A percentile compares a stretch with the other conserved stretches of the same genome.
These are phyloP conservation scores for Lasiurus borealis DNA, from an alignment of 2,113 vertebrate genomes.

Conservation along the genomic window DNA sequence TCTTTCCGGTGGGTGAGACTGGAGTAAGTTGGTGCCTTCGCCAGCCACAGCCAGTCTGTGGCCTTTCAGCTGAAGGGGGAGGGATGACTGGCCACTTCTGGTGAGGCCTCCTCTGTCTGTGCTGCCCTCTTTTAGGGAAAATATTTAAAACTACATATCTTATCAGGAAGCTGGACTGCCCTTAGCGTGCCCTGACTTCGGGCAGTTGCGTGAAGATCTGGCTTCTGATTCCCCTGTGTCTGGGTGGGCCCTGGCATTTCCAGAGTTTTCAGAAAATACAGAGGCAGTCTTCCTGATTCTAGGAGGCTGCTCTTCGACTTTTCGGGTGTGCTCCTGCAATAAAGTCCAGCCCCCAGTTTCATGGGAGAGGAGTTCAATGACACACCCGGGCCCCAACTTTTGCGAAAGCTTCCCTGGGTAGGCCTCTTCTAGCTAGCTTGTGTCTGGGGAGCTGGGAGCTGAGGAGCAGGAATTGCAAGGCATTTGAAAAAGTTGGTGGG, in stretches of 20 bases:
- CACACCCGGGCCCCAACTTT: not conserved
- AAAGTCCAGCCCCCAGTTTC: not conserved
- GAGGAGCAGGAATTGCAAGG: not conserved
- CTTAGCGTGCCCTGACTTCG: no score
- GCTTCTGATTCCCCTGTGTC: fast-evolving
- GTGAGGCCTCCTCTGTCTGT: no score
- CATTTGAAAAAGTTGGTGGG: not conserved
- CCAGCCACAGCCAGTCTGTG: not conserved
- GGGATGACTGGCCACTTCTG: not conserved
- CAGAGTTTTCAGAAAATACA: not conserved
- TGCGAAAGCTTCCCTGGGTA: not conserved
- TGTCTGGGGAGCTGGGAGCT: not conserved
- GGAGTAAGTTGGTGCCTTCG: fast-evolving
- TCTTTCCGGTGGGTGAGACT: not conserved
- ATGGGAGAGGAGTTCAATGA: no score
- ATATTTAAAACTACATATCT: no score
- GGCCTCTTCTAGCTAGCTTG: not conserved
- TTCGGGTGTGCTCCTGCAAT: no score
- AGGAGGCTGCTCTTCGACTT: not conserved
- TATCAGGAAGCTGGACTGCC: not conserved
- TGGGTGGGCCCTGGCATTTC: not conserved
- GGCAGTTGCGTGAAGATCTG: not conserved
- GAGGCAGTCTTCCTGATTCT: no score
- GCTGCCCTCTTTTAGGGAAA: fast-evolving
- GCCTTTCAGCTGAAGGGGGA: no score